These are phyloP conservation scores for Bos indicus DNA, from an alignment of 2,113 vertebrate species.

Conservation along the genomic window DNA sequence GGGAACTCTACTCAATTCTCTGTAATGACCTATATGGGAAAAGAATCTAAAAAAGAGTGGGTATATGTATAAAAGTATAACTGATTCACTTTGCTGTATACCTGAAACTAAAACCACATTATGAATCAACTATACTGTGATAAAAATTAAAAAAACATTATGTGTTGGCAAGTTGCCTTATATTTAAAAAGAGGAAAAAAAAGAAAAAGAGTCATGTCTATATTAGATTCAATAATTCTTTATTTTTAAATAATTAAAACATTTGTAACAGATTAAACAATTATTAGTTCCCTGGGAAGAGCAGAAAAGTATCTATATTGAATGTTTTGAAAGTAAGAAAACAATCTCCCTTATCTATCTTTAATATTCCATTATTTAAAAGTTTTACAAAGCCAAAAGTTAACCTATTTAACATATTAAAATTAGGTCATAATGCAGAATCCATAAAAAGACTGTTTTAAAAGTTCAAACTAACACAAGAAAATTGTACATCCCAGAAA, in stretches of 20 bases:
- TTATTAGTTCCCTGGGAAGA: background rate
- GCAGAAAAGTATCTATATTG: background rate
- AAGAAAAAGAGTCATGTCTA: constrained; percentile 35
- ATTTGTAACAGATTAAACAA: background rate
- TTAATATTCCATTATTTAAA: background rate
- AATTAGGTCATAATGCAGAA: background rate
- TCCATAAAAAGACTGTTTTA: background rate
- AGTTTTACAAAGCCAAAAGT: background rate
- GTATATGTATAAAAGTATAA: background rate
- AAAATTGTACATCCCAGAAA: background rate
- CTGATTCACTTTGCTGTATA: background rate
- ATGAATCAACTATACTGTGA: background rate
- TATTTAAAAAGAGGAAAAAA: constrained; percentile 78
- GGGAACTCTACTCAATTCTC: background rate
- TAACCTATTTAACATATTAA: background rate
- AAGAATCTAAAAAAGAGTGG: background rate
- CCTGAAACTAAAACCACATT: background rate
- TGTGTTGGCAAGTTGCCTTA: constrained; percentile 85
- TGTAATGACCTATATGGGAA: background rate
- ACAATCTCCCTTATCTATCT: background rate
- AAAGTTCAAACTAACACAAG: background rate
- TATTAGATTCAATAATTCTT: background rate
- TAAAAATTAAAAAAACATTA: constrained; percentile 57
- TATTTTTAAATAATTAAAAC: constrained; percentile 6
- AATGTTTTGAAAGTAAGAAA: background rate